phyloP scores from a whole-genome alignment of 2,113 vertebrate species.

The Meles meles region DNA sequence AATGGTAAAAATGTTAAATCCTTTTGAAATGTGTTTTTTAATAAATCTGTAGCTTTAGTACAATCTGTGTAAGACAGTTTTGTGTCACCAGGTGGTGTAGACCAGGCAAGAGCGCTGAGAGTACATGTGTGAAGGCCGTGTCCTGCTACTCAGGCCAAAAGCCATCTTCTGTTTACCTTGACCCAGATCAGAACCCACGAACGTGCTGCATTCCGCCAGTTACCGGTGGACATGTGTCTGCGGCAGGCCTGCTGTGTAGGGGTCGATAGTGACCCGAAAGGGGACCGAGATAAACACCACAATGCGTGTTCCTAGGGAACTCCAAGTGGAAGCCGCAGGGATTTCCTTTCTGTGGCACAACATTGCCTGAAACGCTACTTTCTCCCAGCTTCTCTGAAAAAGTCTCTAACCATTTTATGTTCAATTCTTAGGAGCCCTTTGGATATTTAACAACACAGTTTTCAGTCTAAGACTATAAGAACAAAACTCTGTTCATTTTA shows the following conservation, averaged over 20 bases:
- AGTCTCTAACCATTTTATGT: neutral
- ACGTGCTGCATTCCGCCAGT: neutral
- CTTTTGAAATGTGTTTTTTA: neutral
- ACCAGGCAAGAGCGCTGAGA: neutral
- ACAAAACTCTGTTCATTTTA: neutral
- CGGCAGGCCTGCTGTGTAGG: neutral
- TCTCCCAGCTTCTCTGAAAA: neutral
- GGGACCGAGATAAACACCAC: neutral
- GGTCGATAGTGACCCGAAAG: neutral
- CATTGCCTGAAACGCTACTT: neutral
- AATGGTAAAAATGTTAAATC: neutral
- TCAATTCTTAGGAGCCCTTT: neutral
- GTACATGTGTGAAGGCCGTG: no score
- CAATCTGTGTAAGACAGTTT: neutral
- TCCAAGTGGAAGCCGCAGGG: neutral
- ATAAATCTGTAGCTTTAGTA: neutral
- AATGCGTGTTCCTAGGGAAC: neutral
- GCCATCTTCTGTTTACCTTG: neutral
- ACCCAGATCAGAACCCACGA: neutral
- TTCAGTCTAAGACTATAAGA: neutral
- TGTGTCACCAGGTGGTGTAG: neutral
- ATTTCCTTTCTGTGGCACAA: neutral
- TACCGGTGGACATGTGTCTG: rapidly evolving
- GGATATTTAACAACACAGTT: neutral
- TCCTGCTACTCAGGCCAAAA: neutral